A percentile compares a stretch with the other conserved stretches of the same genome.
Evolutionary conservation across 2,797 vertebrate species (phyloP).

Genomic region (Onychomys torridus): DNA sequence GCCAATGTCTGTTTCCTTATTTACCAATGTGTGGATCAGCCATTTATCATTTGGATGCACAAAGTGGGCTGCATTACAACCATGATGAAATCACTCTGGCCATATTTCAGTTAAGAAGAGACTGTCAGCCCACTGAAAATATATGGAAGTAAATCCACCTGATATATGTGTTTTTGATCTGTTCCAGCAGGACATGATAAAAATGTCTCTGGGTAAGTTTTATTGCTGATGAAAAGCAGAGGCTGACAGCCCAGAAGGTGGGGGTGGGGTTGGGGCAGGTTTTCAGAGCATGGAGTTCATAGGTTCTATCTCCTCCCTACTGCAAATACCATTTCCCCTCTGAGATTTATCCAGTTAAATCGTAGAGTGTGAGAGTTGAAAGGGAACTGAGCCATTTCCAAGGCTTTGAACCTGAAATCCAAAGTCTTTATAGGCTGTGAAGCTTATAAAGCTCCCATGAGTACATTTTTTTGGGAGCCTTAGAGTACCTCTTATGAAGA

Average conservation of each 20-base stretch:
- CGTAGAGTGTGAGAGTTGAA: neutral
- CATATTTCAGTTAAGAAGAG: conserved; percentile 68
- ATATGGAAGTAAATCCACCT: conserved; percentile 73
- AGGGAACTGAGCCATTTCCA: neutral
- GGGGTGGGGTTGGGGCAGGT: neutral
- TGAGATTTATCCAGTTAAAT: conserved; percentile 20
- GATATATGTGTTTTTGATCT: conserved; percentile 54
- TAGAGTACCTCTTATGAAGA: neutral
- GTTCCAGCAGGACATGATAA: conserved; percentile 48
- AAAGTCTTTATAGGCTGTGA: neutral
- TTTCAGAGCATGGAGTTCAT: neutral
- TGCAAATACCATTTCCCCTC: neutral
- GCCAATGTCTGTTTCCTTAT: conserved; percentile 24
- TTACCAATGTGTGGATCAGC: conserved; percentile 21
- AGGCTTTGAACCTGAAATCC: neutral
- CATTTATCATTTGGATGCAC: conserved; percentile 57
- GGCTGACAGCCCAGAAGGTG: neutral
- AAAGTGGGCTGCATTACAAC: conserved; percentile 39
- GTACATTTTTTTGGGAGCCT: neutral
- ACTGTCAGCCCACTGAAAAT: conserved; percentile 63
- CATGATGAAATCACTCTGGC: neutral
- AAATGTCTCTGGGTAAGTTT: conserved; percentile 66
- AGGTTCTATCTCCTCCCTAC: neutral
- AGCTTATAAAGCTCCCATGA: neutral
- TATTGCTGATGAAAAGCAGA: conserved; percentile 54